These are phyloP conservation scores for Tetragnatha montana DNA, from an alignment of 2,888 invertebrate species.

Conservation along the genomic window DNA sequence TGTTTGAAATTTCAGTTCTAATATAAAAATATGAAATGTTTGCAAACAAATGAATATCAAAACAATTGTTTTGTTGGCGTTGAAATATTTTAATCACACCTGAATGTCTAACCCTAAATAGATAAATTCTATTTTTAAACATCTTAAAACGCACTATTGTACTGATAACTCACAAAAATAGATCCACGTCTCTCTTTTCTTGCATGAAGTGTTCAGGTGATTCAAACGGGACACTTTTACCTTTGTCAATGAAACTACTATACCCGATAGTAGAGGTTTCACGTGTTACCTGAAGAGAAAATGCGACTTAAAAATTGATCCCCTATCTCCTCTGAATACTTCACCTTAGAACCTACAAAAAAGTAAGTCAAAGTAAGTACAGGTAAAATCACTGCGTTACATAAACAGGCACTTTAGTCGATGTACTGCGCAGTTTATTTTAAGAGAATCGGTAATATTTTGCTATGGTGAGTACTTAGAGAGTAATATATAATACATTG, in stretches of 20 bases:
- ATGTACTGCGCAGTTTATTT: too few species aligned
- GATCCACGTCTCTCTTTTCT: neutral
- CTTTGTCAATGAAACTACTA: neutral
- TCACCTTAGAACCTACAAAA: too few species aligned
- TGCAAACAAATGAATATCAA: neutral
- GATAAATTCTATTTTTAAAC: neutral
- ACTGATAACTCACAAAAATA: neutral
- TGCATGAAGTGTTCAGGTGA: neutral
- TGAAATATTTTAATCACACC: neutral
- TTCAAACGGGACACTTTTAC: neutral
- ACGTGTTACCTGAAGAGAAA: conserved; percentile 3
- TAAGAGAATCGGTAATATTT: too few species aligned
- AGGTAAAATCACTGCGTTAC: too few species aligned
- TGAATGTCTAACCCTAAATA: neutral
- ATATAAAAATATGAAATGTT: neutral
- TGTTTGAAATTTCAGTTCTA: too few species aligned
- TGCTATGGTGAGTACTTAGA: too few species aligned
- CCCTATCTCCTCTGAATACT: neutral
- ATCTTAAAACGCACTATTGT: neutral
- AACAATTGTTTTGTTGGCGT: neutral
- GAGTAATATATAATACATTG: too few species aligned
- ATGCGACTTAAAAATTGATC: conserved; percentile 10
- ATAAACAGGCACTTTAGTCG: too few species aligned
- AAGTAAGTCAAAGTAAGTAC: too few species aligned
- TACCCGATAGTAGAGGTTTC: neutral